A percentile compares a stretch with the other conserved stretches of the same genome.
phyloP scores from a whole-genome alignment of 2,113 vertebrate genomes.

The Nesoenas mayeri region DNA sequence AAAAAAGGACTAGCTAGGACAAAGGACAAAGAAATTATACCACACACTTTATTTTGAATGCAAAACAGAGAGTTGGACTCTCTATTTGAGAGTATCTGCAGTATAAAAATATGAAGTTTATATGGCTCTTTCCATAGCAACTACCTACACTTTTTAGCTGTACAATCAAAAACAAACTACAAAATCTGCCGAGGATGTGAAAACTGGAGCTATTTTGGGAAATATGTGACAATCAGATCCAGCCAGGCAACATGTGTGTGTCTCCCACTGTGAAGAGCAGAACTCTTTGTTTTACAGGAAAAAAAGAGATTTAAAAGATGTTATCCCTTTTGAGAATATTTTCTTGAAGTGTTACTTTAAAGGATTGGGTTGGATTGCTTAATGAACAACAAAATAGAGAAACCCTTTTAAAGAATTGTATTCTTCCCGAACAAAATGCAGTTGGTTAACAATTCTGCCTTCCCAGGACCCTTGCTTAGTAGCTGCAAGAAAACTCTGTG shows the following conservation, averaged over 20 bases:
- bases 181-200: neutral
- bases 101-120: neutral
- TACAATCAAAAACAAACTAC: slow-evolving; percentile 1
- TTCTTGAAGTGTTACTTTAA: neutral
- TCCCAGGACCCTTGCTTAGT: neutral
- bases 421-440: neutral
- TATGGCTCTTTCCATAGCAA: neutral
- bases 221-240: neutral
- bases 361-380: neutral
- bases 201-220: neutral
- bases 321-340: neutral
- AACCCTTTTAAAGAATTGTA: neutral
- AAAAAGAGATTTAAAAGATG: neutral
- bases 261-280: neutral
- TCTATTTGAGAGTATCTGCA: neutral
- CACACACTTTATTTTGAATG: neutral
- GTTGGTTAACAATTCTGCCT: neutral
- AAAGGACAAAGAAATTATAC: neutral
- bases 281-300: neutral
- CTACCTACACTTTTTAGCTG: neutral
- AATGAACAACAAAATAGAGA: neutral
- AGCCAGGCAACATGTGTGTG: neutral
- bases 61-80: neutral
- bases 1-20: neutral
- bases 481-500: neutral